Conservation (phyloP, 2,113 vertebrate genomes). For the Perca schrenkii region DNA sequence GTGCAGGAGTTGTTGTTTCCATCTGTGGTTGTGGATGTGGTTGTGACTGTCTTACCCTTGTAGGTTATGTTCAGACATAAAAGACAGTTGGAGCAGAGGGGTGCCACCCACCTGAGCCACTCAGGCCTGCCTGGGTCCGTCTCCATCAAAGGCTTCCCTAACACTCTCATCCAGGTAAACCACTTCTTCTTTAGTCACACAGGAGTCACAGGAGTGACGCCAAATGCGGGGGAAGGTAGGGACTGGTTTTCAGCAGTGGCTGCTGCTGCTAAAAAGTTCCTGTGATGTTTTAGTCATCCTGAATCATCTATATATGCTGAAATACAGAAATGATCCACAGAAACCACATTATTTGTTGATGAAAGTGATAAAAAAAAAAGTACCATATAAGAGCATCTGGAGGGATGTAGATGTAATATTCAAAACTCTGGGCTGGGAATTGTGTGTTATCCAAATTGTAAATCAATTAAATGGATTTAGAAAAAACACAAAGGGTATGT, state of each 20-base stretch:
- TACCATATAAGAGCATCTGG: conserved; percentile 13
- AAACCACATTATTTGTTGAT: conserved; percentile 1
- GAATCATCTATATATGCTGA: conserved; percentile 23
- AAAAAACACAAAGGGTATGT: neutral
- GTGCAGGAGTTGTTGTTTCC: conserved; percentile 42
- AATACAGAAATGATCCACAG: neutral
- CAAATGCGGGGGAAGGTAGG: conserved; percentile 20
- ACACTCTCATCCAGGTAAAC: conserved; percentile 82
- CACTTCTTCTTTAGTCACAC: conserved; percentile 50
- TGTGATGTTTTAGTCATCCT: conserved; percentile 51
- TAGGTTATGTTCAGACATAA: conserved; percentile 71
- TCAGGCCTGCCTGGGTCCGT: conserved; percentile 74
- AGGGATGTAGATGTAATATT: neutral
- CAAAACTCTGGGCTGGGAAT: neutral
- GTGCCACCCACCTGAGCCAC: conserved; percentile 73
- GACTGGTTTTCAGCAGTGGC: conserved; percentile 13
- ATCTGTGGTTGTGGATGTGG: conserved; percentile 60
- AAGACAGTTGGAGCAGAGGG: conserved; percentile 72
- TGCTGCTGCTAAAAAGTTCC: conserved; percentile 13
- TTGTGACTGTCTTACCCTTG: conserved; percentile 58
- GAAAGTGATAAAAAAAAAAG: neutral
- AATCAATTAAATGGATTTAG: neutral
- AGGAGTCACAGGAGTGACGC: conserved; percentile 37
- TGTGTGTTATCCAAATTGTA: neutral
- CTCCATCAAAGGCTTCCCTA: conserved; percentile 81